These are phyloP conservation scores for Apodemia mormo DNA, from an alignment of 2,888 invertebrate genomes.

Conservation along the genomic window DNA sequence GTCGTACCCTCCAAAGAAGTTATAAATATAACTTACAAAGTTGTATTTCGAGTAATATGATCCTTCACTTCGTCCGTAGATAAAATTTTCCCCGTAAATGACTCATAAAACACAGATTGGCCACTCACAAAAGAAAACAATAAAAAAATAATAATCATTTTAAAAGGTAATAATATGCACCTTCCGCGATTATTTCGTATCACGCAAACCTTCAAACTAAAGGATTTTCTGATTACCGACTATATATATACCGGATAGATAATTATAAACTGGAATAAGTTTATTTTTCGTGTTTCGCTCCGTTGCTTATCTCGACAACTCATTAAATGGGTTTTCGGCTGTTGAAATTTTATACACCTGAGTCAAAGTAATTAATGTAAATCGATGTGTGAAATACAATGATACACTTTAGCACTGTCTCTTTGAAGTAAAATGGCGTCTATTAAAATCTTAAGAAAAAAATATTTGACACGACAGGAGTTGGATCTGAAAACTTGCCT, in stretches of 20 bases:
- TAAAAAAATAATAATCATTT: conserved; percentile 21
- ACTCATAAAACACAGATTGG: conserved; percentile 44
- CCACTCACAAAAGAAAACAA: conserved; percentile 16
- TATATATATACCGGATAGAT: neutral
- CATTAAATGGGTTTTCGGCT: neutral
- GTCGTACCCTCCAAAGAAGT: neutral
- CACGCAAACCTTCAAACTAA: neutral
- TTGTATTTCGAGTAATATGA: conserved; percentile 51
- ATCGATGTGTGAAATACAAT: no score
- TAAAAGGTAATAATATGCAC: neutral
- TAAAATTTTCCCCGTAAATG: conserved; percentile 49
- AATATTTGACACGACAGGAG: no score
- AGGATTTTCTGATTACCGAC: neutral
- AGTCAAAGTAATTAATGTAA: no score
- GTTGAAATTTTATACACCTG: no score
- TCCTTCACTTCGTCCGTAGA: conserved; percentile 46
- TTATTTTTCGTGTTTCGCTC: neutral
- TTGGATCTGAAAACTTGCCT: no score
- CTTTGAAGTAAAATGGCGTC: no score
- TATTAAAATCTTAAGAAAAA: no score
- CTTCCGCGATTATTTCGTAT: neutral
- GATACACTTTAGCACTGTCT: no score
- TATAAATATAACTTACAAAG: conserved; percentile 54
- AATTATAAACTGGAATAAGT: neutral
- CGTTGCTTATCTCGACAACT: neutral